phyloP scores from a whole-genome alignment of 2,797 vertebrate species.

The Amblyopsis hoosieri region DNA sequence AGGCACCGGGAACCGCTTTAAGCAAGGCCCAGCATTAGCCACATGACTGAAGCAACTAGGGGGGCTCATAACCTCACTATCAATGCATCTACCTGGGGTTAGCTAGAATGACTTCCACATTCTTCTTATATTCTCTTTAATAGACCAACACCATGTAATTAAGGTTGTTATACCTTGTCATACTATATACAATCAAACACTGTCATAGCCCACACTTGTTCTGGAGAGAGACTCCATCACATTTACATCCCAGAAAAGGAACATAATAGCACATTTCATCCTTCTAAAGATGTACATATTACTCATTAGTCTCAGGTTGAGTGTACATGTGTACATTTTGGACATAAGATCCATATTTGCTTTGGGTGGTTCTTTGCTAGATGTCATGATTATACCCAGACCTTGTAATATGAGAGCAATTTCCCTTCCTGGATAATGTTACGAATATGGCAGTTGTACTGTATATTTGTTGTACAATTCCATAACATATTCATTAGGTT shows the following conservation, averaged over 20 bases:
- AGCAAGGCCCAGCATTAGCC: neutral
- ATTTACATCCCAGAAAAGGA: conserved; percentile 25
- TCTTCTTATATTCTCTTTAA: conserved; percentile 42
- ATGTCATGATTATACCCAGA: neutral
- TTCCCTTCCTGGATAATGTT: neutral
- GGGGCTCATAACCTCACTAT: conserved; percentile 12
- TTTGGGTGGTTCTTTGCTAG: neutral
- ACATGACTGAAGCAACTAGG: neutral
- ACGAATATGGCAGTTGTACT: neutral
- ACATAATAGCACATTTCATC: conserved; percentile 25
- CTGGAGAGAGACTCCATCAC: conserved; percentile 27
- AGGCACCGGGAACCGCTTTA: neutral
- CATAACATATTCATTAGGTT: neutral
- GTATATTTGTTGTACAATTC: neutral
- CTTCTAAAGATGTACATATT: conserved; percentile 10
- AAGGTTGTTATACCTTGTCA: conserved; percentile 43
- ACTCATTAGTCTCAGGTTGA: conserved; percentile 13
- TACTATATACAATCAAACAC: conserved; percentile 46
- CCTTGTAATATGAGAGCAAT: neutral
- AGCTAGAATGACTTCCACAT: conserved; percentile 21
- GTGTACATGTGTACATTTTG: neutral
- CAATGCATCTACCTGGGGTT: conserved; percentile 2
- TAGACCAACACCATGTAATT: conserved; percentile 44
- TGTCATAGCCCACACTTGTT: conserved; percentile 35
- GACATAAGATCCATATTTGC: neutral